Percentiles rank a stretch among this genome's conserved stretches.
Evolutionary conservation across 2,797 vertebrate genomes (phyloP).

Genomic region (Lacerta agilis): DNA sequence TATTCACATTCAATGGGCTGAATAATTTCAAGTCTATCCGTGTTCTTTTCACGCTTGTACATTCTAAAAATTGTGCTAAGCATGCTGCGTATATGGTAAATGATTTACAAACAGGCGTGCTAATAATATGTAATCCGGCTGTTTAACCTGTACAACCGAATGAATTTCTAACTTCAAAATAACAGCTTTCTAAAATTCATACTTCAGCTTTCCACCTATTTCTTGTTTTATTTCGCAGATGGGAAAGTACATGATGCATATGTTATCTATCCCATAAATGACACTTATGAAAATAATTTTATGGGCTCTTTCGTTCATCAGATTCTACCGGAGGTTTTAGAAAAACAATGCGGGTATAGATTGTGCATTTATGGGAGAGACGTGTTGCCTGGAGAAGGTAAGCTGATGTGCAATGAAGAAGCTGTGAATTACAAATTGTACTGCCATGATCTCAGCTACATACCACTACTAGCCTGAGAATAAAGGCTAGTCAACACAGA

Average conservation of each 20-base stretch:
- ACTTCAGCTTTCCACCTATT: neutral
- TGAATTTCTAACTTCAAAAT: slow-evolving; percentile 28
- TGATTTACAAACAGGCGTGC: neutral
- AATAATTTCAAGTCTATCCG: no score
- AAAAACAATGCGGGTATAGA: slow-evolving; percentile 86
- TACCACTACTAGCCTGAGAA: no score
- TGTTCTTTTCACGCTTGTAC: neutral
- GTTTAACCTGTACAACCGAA: neutral
- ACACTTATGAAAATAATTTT: slow-evolving; percentile 43
- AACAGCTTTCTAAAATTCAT: slow-evolving; percentile 10
- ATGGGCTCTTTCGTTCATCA: slow-evolving; percentile 78
- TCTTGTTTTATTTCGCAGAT: slow-evolving; percentile 66
- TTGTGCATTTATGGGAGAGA: slow-evolving; percentile 91
- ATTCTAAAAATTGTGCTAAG: neutral
- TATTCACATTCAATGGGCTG: neutral
- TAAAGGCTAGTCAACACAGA: no score
- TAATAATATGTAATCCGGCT: neutral
- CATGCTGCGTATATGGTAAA: neutral
- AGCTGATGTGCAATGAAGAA: neutral
- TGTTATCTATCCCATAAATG: slow-evolving; percentile 81
- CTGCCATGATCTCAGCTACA: neutral
- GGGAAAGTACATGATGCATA: slow-evolving; percentile 81
- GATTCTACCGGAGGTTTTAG: slow-evolving; percentile 87
- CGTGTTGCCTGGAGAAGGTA: slow-evolving; percentile 88
- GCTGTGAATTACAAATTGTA: no score